Evolutionary conservation across 2,888 invertebrate species (phyloP).

Genomic region (Therioaphis trifolii): DNA sequence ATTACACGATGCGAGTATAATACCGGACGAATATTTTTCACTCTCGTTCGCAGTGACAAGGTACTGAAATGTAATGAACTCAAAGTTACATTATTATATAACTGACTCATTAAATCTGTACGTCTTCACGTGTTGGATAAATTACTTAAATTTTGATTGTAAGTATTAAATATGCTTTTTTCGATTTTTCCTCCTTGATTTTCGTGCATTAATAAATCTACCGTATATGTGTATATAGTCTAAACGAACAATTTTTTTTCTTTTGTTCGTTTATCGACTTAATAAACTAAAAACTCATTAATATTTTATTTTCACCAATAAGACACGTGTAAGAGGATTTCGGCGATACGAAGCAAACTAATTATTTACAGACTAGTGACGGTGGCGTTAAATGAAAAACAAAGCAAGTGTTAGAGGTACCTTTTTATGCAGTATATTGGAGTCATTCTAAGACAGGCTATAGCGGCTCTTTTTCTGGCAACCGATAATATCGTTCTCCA

Average conservation of each 20-base stretch:
- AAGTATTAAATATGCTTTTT: too few species aligned
- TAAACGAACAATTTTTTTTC: too few species aligned
- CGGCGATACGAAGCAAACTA: conserved; percentile 17
- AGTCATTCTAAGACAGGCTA: conserved; percentile 93
- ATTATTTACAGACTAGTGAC: not conserved
- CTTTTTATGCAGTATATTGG: conserved; percentile 93
- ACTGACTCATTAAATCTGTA: not conserved
- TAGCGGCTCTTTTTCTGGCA: conserved; percentile 91
- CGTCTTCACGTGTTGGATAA: not conserved
- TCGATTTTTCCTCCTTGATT: too few species aligned
- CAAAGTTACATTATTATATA: too few species aligned
- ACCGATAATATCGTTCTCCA: conserved; percentile 87
- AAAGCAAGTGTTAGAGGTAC: conserved; percentile 71
- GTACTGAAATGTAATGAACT: too few species aligned
- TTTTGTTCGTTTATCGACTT: too few species aligned
- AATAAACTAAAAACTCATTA: not conserved
- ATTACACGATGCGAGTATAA: not conserved
- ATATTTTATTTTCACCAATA: not conserved
- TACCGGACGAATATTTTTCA: too few species aligned
- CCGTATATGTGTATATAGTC: not conserved
- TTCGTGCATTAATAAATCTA: not conserved
- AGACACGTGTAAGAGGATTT: not conserved
- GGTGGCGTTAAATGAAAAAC: not conserved
- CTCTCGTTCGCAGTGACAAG: too few species aligned
- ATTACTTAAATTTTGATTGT: not conserved